These are phyloP conservation scores for Bombus affinis DNA, from an alignment of 1,140 invertebrate species.

Conservation along the genomic window DNA sequence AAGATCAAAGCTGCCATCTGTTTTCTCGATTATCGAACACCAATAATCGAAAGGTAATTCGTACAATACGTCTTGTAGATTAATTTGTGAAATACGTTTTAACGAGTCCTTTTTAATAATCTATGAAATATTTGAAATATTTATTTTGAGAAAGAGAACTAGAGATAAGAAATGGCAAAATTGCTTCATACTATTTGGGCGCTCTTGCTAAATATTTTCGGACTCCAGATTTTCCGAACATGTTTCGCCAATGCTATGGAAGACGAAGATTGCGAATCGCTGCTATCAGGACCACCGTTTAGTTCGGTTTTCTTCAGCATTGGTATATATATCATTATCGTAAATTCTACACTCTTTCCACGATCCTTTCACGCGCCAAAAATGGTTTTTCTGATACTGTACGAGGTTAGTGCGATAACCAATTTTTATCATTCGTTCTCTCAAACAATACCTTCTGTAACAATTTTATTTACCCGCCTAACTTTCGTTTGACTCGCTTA, in stretches of 20 bases:
- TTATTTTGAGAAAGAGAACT: neutral
- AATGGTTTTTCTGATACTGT: constrained; percentile 60
- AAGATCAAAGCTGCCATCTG: too few relatives aligned
- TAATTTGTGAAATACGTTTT: neutral
- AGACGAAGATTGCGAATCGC: constrained; percentile 64
- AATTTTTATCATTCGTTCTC: neutral
- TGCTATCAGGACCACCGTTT: constrained; percentile 60
- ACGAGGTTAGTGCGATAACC: constrained; percentile 67
- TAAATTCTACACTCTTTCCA: constrained; percentile 66
- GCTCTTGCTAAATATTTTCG: constrained; percentile 63
- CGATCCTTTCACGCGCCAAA: constrained; percentile 61
- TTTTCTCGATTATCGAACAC: constrained; percentile 6
- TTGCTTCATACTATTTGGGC: constrained; percentile 73
- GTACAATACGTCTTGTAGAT: neutral
- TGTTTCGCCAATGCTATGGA: constrained; percentile 67
- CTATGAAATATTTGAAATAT: neutral
- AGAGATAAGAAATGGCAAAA: constrained; percentile 60
- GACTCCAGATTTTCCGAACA: constrained; percentile 69
- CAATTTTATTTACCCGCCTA: too few relatives aligned
- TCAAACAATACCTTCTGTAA: neutral
- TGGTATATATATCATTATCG: constrained; percentile 70
- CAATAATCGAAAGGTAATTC: constrained; percentile 4
- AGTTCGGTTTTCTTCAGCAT: constrained; percentile 66
- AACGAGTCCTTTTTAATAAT: neutral
- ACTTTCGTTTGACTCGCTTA: constrained; percentile 1